A percentile compares a stretch with the other conserved stretches of the same genome.
Conservation (phyloP, 2,888 invertebrate genomes). For the Bombyx huttoni region DNA sequence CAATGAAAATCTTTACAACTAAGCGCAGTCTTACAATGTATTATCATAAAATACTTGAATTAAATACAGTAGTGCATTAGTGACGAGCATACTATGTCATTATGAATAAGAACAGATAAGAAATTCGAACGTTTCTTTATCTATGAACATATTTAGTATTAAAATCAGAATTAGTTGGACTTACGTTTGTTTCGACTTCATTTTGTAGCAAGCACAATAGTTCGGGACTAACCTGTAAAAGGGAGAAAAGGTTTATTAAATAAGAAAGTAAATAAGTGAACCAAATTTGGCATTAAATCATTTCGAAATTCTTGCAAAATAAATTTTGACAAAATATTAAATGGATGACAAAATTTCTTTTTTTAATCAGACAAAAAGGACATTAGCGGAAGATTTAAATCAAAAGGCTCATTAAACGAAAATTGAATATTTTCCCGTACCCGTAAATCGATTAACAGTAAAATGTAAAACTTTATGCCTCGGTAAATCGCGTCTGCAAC, state of each 20-base stretch:
- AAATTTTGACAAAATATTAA: too few species aligned
- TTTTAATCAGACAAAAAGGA: too few species aligned
- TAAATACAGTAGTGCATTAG: not conserved
- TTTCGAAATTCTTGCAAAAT: too few species aligned
- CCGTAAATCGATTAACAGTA: not conserved
- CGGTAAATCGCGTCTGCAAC: not conserved
- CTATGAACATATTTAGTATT: not conserved
- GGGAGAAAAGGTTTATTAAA: slow-evolving; percentile 8
- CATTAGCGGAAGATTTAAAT: too few species aligned
- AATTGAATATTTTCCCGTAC: not conserved
- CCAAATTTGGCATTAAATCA: not conserved
- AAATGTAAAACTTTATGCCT: not conserved
- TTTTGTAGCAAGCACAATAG: not conserved
- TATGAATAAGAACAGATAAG: not conserved
- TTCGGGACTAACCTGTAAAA: slow-evolving; percentile 52
- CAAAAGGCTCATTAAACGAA: too few species aligned
- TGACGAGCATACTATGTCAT: not conserved
- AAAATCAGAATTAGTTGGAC: not conserved
- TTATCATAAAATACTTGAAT: not conserved
- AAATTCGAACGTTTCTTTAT: not conserved
- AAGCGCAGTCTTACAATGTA: not conserved
- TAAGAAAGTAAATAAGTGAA: slow-evolving; percentile 5
- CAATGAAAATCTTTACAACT: slow-evolving; percentile 2
- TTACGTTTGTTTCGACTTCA: not conserved
- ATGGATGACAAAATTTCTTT: too few species aligned